Evolutionary conservation across 2,113 vertebrate genomes (phyloP), one percentile per base, ranked within the genome.

Genomic region (Upupa epops): DNA sequence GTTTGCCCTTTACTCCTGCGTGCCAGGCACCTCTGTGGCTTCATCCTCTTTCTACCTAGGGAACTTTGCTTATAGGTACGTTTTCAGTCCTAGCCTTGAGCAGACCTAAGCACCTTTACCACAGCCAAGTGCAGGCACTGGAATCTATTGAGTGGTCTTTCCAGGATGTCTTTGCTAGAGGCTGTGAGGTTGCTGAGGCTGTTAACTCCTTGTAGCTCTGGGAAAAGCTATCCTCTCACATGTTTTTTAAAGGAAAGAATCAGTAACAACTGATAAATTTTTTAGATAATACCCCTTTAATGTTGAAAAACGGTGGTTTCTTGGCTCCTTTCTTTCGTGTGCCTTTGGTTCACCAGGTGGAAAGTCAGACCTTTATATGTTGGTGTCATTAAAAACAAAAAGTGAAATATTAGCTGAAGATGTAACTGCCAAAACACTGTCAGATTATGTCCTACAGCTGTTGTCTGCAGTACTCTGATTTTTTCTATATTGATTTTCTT

Each of bases 401-500:
- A 84, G 61, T 28, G 66, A 76, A 89, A 86, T 36, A 59, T 82
- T 75, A 87, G 52, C 48, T 81, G 74, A 84, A 63, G 10, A 21
- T 51, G 21, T 20, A 87, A 76, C 55, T 93, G 81, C 93, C 86
- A 92, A 86, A 95, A 73, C 59, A 34, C 89, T 86, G 59, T 66
- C 81, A 31, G 59, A 25, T 85, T 79, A 94, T 40, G 11, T 84
- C 59, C 55, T 71, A 26, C 95, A 96, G 92, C 96, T 96, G 94
- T 82, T 90, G 66, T 48, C 90, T 90, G 81, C 84, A 71, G 66
- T 19, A 8, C 78, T 77, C 58, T 12, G 51, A 24, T 66, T 86
- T 90, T 45, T 74, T 84, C 66, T 83, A 17, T 60, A 94, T 94
- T 90, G 96, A 93, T 92, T 85, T 92, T 84, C 66, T 86, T 85